Percentiles rank a stretch among this genome's conserved stretches.
Evolutionary conservation across 2,888 invertebrate species (phyloP).

Genomic region (Chrysolina americana): DNA sequence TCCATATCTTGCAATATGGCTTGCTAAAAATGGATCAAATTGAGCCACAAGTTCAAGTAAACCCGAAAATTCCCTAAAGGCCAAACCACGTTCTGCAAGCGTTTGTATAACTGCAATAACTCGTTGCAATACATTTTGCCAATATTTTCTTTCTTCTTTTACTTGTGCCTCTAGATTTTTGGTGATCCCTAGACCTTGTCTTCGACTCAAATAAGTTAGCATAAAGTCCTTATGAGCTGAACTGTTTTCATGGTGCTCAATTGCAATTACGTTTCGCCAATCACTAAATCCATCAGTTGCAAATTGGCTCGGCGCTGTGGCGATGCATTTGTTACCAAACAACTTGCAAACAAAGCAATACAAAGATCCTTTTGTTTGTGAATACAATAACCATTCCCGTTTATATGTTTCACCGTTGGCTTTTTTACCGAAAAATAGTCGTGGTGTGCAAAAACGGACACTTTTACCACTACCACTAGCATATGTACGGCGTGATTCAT

Average conservation of each 20-base stretch:
- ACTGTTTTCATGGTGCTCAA: too few relatives aligned
- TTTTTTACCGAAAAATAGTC: too few relatives aligned
- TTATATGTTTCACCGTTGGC: not conserved
- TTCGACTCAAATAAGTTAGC: too few relatives aligned
- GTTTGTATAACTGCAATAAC: slow-evolving; percentile 1
- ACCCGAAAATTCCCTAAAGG: not conserved
- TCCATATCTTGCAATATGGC: not conserved
- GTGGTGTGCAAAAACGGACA: not conserved
- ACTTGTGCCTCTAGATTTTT: too few relatives aligned
- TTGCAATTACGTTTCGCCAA: too few relatives aligned
- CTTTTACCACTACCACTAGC: not conserved
- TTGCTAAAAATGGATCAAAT: not conserved
- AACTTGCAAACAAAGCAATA: slow-evolving; percentile 1
- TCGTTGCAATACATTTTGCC: too few relatives aligned
- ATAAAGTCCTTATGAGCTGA: too few relatives aligned
- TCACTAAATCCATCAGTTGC: too few relatives aligned
- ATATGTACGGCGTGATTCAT: not conserved
- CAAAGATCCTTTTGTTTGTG: slow-evolving; percentile 1
- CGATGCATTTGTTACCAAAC: not conserved
- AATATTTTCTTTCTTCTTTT: too few relatives aligned
- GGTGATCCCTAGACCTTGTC: too few relatives aligned
- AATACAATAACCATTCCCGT: slow-evolving; percentile 1
- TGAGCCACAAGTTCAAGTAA: not conserved
- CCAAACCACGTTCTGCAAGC: not conserved
- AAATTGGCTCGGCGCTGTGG: too few relatives aligned